phyloP scores from a whole-genome alignment of 2,113 vertebrate genomes.

The Mus spicilegus region DNA sequence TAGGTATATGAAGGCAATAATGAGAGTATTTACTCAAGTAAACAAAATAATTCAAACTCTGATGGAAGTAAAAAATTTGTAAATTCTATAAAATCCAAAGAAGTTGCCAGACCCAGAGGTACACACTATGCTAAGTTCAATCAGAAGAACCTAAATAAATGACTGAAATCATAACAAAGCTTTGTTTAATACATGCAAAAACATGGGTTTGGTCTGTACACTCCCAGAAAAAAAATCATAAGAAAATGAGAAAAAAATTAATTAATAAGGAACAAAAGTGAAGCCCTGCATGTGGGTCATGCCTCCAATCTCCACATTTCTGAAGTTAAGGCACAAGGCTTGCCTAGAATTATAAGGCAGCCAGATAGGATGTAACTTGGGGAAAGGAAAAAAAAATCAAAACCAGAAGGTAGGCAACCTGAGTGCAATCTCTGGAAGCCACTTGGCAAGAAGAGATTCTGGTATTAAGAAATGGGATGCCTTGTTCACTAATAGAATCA shows the following conservation, averaged over 20 bases:
- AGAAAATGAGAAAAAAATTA: slow-evolving; percentile 29
- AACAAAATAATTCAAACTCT: slow-evolving; percentile 16
- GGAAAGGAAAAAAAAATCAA: background rate
- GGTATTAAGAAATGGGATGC: background rate
- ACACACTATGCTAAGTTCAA: background rate
- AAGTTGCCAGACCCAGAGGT: background rate
- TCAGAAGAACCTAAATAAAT: background rate
- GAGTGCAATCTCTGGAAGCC: background rate
- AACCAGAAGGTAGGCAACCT: background rate
- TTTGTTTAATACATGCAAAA: background rate
- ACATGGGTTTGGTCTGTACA: background rate
- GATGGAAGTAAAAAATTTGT: slow-evolving; percentile 34
- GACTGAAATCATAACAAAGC: background rate
- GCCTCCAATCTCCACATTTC: background rate
- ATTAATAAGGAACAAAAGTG: background rate
- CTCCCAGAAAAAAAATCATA: background rate
- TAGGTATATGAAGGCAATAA: background rate
- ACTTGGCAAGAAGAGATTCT: background rate
- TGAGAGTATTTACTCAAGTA: slow-evolving; percentile 15
- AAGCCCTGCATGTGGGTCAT: background rate
- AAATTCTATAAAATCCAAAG: slow-evolving; percentile 25
- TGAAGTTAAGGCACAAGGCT: background rate
- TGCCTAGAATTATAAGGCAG: background rate
- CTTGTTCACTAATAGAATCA: background rate
- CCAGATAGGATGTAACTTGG: background rate